Conservation (phyloP, 2,888 invertebrate genomes). For the Teleogryllus oceanicus region DNA sequence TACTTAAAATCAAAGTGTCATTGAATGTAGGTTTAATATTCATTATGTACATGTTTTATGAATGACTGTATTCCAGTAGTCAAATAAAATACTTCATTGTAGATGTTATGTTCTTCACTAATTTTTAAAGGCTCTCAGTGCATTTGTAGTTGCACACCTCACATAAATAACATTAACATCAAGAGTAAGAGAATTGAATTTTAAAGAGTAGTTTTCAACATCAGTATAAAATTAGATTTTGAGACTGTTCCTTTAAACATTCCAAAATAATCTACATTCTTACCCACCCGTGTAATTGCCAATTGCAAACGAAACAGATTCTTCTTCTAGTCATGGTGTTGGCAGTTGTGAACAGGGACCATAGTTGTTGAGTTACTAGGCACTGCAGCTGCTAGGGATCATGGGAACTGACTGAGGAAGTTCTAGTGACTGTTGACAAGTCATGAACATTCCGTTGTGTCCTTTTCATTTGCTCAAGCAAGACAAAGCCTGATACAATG, state of each 20-base stretch:
- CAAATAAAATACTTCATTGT: neutral
- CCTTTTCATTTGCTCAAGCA: too few species aligned
- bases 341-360: slow-evolving; percentile 18
- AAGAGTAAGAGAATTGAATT: neutral
- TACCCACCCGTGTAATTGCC: neutral
- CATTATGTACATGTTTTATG: neutral
- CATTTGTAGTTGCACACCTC: slow-evolving; percentile 18
- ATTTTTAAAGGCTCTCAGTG: neutral
- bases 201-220: neutral
- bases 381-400: neutral
- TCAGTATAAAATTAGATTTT: neutral
- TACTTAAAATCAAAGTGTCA: neutral
- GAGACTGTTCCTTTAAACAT: slow-evolving; percentile 18
- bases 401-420: neutral
- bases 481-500: too few species aligned
- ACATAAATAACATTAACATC: neutral
- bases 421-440: too few species aligned
- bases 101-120: neutral
- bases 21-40: neutral
- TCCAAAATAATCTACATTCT: slow-evolving; percentile 1
- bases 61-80: neutral
- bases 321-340: slow-evolving; percentile 1
- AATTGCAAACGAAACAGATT: neutral
- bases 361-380: neutral
- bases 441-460: too few species aligned